Percentiles rank a stretch among this genome's conserved stretches.
Evolutionary conservation across 2,797 vertebrate genomes (phyloP).

Genomic region (Crypturellus tataupa): DNA sequence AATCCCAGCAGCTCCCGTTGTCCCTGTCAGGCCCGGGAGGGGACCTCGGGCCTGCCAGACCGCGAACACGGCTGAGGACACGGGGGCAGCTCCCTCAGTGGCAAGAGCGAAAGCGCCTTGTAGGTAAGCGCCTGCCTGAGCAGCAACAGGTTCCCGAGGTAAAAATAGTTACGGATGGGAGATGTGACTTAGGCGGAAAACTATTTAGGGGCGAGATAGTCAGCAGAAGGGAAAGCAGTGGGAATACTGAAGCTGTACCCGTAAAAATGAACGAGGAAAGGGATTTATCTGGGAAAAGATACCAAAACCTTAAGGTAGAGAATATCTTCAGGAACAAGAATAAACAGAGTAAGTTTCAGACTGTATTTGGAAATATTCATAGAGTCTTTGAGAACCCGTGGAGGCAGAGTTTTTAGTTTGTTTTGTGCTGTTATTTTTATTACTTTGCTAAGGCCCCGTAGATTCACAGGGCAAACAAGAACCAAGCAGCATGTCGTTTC

Average conservation of each 20-base stretch:
- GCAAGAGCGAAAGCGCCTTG: neutral
- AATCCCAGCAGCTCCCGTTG: conserved; percentile 25
- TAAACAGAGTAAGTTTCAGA: neutral
- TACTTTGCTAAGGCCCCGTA: neutral
- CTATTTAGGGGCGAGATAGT: neutral
- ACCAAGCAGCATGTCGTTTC: neutral
- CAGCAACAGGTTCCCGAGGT: conserved; percentile 1
- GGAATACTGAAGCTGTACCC: neutral
- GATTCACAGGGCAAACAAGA: neutral
- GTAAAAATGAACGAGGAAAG: neutral
- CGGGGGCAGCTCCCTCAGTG: neutral
- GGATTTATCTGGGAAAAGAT: neutral
- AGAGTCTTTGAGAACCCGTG: neutral
- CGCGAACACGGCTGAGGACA: accelerated
- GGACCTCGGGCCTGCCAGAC: neutral
- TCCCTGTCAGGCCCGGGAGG: neutral
- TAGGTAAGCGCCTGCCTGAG: neutral
- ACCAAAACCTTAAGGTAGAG: neutral
- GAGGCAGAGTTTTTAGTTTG: neutral
- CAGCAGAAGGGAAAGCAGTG: neutral
- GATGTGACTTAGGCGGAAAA: neutral
- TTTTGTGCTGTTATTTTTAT: neutral
- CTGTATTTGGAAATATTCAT: neutral
- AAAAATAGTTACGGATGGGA: conserved; percentile 23
- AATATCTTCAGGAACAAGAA: neutral